Evolutionary conservation across 2,113 vertebrate genomes (phyloP), one percentile per base, ranked within the genome.

Genomic region (Phylloscopus whistleri): DNA sequence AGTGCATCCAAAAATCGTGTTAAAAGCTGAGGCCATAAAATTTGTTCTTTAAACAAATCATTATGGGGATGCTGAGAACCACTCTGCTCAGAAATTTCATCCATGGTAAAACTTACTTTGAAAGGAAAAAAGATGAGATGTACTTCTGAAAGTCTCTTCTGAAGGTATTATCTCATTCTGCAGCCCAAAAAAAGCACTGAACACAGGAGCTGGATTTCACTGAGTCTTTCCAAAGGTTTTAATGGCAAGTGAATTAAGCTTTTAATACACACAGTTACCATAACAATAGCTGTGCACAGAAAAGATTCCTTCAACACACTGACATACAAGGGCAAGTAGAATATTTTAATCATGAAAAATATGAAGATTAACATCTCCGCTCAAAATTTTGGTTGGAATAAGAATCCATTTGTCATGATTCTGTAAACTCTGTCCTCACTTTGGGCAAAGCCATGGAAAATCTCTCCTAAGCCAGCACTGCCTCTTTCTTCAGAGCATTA

Each of bases 201-300:
- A 51, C 4, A 16, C 48, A 59, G 68, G 72, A 77, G 78, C 72
- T 55, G 75, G 53, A 60, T 88, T 52, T 73, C 51, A 68, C 77
- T 21, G 46, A 91, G 76, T 37, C 83, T 64, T 86, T 24, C 59
- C 80, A 87, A 78, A n/a, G 56, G 79, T 78, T 94, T 93, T 93
- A 93, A 93, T 62, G 79, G 85, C 73, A 92, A 90, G 60, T 31
- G 23, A 88, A 95, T 93, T 90, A 93, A 49, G 90, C 88, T 96
- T 90, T 95, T 96, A 93, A 93, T 89, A 94, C 26, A 93, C 53
- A 83, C 80, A 94, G 95, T 93, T 96, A 93, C 90, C 94, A 94
- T 95, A 96, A 97, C 92, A 96, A 93, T 93, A 82, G 88, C 72
- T 88, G 75, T 58, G 89, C 90, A 86, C 60, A 84, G 59, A 86